These are phyloP conservation scores for Bemisia tabaci DNA, from an alignment of 1,140 invertebrate species.

Conservation along the genomic window DNA sequence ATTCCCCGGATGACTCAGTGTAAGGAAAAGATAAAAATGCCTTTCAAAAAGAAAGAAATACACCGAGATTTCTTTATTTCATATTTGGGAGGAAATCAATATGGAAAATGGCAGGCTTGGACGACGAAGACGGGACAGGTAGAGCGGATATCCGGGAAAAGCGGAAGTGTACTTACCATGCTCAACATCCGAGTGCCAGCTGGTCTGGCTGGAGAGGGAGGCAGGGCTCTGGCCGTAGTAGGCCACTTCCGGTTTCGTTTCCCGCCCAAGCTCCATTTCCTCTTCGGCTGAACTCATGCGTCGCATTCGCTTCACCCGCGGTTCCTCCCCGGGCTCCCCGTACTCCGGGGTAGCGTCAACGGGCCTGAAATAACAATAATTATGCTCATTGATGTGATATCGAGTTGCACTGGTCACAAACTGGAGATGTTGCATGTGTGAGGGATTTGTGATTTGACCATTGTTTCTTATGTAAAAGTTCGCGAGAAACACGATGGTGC, in stretches of 20 bases:
- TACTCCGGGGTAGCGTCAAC: constrained; percentile 30
- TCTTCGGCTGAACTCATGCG: constrained; percentile 44
- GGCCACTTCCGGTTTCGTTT: constrained; percentile 32
- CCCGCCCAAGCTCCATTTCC: constrained; percentile 34
- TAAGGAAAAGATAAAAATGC: too few relatives aligned
- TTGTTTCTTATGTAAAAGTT: too few relatives aligned
- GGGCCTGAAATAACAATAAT: constrained; percentile 24
- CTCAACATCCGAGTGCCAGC: constrained; percentile 44
- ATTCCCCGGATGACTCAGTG: too few relatives aligned
- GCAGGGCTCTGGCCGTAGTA: constrained; percentile 45
- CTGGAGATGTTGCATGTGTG: too few relatives aligned
- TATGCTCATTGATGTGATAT: background rate
- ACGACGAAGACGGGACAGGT: too few relatives aligned
- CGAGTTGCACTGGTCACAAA: constrained; percentile 1
- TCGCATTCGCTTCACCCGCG: constrained; percentile 39
- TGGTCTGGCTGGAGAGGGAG: constrained; percentile 37
- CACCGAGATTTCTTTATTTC: too few relatives aligned
- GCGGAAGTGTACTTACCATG: constrained; percentile 34
- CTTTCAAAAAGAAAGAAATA: too few relatives aligned
- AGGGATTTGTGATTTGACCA: too few relatives aligned
- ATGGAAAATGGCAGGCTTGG: too few relatives aligned
- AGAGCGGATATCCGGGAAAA: too few relatives aligned
- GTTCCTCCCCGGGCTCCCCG: constrained; percentile 35
- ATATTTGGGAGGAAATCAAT: too few relatives aligned
- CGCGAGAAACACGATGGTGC: too few relatives aligned